Evolutionary conservation across 2,888 invertebrate genomes (phyloP), one percentile per base, ranked within the genome.

Genomic region (Homarus gammarus): DNA sequence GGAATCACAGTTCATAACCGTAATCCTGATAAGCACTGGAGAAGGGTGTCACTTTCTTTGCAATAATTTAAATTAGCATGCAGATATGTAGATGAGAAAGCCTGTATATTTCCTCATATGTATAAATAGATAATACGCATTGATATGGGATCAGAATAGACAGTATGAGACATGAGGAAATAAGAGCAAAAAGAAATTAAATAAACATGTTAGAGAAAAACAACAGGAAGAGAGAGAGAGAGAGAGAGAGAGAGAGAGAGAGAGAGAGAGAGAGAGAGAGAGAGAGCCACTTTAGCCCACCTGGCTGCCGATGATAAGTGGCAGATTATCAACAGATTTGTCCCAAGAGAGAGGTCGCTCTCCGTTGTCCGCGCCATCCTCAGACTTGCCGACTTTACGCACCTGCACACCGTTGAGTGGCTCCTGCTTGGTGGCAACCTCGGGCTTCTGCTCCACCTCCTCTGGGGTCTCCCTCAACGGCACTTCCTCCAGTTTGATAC

Each of bases 281-380:
- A 78, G 27, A 40, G 44, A 31, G 10, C 44, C n/a, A 2, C n/a
- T 56, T 36, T 12, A 49, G n/a, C 81, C 27, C 64, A 82, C 87
- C 87, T 73, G 73, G 31, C 56, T 73, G 12, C 87, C 87, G 31
- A 87, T 87, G 49, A 61, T 87, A 36, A 87, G 87, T n/a, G 87
- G 87, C 44, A 87, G 81, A 22, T 51, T 73, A 27, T 87, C 87
- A 6, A 61, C 31, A 18, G 87, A 73, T 56, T 82, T 87, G 82
- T 87, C 87, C 87, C 87, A 87, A 12, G 87, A 87, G 64, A 87
- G 87, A 27, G 87, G 87, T 75, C 87, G 72, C 44, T 81, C 87
- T 44, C 64, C 87, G 33, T 12, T n/a, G 31, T n/a, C 70, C 27
- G 33, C 31, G 5, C 49, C 70, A 31, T 31, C 83, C 22, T 36